phyloP scores from a whole-genome alignment of 1,140 invertebrate species.

The Bombus picipes region DNA sequence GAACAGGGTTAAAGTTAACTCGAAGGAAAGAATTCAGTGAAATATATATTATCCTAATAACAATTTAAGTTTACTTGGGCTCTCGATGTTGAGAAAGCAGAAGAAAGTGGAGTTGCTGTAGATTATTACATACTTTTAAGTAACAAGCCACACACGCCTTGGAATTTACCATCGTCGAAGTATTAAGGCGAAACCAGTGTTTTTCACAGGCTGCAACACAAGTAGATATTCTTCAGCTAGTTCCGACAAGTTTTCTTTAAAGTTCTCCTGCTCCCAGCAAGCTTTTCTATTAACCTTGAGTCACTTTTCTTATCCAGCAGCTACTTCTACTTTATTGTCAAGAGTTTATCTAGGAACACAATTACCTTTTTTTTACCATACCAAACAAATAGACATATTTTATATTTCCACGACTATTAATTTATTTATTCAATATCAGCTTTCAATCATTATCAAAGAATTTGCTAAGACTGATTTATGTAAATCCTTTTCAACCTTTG shows the following conservation, averaged over 20 bases:
- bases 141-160: neutral
- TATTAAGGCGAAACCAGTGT: neutral
- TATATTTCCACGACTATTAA: too few species aligned
- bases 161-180: neutral
- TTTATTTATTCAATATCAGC: too few species aligned
- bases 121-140: neutral
- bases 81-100: too few species aligned
- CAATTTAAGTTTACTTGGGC: too few species aligned
- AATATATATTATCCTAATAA: too few species aligned
- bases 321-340: neutral
- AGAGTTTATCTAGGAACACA: too few species aligned
- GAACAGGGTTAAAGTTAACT: neutral
- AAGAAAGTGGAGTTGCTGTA: neutral
- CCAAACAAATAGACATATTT: too few species aligned
- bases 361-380: too few species aligned
- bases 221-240: conserved; percentile 28
- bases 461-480: too few species aligned
- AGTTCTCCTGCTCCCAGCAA: neutral
- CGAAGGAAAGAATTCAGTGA: neutral
- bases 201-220: neutral
- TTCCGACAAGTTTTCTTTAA: conserved; percentile 12
- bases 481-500: too few species aligned
- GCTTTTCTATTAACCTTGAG: conserved; percentile 25
- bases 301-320: neutral
- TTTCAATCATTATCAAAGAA: too few species aligned